Evolutionary conservation across 2,113 vertebrate species (phyloP), one percentile per base, ranked within the genome.

Genomic region (Noturus placidus): DNA sequence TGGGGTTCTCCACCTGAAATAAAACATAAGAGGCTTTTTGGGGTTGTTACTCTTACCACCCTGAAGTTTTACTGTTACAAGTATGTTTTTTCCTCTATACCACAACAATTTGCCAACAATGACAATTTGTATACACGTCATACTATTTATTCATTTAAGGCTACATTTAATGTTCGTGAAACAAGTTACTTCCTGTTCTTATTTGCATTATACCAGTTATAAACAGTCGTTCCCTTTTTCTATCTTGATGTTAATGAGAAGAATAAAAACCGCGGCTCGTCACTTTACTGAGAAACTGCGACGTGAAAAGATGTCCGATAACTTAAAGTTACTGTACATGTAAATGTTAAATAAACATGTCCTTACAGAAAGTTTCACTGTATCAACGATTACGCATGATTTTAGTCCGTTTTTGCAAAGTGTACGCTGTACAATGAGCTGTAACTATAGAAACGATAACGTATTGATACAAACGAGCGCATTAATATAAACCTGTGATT

Each of bases 1-100:
- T 99, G 74, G 98, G 98, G 93, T 99, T 98, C 35, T 98, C 97
- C 92, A 99, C 98, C 98, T 99, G 83, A 85, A 84, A 70, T 27
- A 13, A 50, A 46, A 63, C 19, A 5, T 20, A n/a, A 9, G 22
- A 9, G 25, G 2, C 42, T 77, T n/a, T 10, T n/a, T n/a, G 5
- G 10, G 22, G 25, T 25, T 9, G 9, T 74, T 42, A 7, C 74
- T n/a, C 15, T 6, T 4, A 38, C 19, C 33, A 38, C 15, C 70
- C 17, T 42, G 70, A 25, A 11, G 38, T 46, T 25, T 25, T 11
- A 69, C n/a, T 67, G 30, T n/a, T 15, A 67, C 30, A 65, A n/a
- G 8, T 61, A 25, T 61, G 42, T 7, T 46, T 61, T 61, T 22
- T 57, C 22, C 59, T 10, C 2, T 25, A 63, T 63, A 63, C 7